Evolutionary conservation across 2,888 invertebrate species (phyloP), one percentile per base, ranked within the genome.

Genomic region (Epinotia ramella): DNA sequence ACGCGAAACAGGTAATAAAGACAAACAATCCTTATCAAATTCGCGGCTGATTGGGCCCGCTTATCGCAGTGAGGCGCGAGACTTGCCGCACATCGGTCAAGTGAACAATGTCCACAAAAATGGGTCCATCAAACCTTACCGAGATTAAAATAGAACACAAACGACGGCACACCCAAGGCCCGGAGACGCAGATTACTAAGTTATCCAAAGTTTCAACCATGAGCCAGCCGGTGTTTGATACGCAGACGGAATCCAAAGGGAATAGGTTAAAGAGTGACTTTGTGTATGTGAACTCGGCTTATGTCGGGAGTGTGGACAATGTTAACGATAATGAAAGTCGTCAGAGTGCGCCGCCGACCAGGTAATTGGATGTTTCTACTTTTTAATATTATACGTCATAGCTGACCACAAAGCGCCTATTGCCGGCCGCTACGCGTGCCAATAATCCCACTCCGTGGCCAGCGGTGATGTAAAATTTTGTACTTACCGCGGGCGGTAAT

Each of bases 251-350:
- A 11, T 33, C 11, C 16, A 16, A 9, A 2, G n/a, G 33, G n/a
- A 70, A 62, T 1, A 16, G n/a, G 3, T 59, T 60, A 28, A 40
- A 40, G 13, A 84, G 77, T 77, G 87, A 91, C 6, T 91, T 85
- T 83, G 90, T 88, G 71, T 94, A 90, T 80, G 89, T 89, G 81
- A 94, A 94, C 77, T 78, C 83, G 2, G 92, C 88, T 0, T 94
- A 85, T 80, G 87, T 86, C 0, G 92, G 91, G 12, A 93, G 91
- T 82, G 79, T 85, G 24, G 82, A 81, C 59, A 88, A 81, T 85
- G 83, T 92, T 0, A 85, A 79, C 65, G 84, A 82, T 7, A 13
- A 28, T 11, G 20, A 18, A 12, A 77, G 65, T 11, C 73, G 78
- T 20, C 59, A 78, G 13, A 65, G 73, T 12, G 79, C 83, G 20